phyloP scores from a whole-genome alignment of 2,113 vertebrate genomes.

The Neofelis nebulosa region DNA sequence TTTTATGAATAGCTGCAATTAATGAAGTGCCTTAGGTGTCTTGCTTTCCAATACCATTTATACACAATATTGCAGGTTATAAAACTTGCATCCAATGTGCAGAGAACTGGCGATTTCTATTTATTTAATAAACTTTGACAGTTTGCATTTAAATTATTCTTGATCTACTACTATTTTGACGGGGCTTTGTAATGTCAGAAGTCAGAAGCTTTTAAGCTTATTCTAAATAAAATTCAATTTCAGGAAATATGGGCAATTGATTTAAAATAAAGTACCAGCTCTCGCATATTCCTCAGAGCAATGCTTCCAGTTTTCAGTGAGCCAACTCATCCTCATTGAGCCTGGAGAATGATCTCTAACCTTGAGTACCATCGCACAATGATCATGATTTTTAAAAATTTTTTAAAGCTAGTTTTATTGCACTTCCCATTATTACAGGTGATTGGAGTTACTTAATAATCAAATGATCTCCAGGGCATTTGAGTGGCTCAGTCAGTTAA shows the following conservation, averaged over 20 bases:
- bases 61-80: not conserved
- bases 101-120: not conserved
- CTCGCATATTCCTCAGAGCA: not conserved
- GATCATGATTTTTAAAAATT: not conserved
- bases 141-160: conserved; percentile 17
- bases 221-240: conserved; percentile 37
- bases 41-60: conserved; percentile 38
- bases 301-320: not conserved
- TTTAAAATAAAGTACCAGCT: not conserved
- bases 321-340: not conserved
- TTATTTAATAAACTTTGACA: conserved; percentile 11
- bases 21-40: not conserved
- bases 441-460: not conserved
- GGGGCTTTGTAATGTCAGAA: conserved; percentile 4
- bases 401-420: not conserved
- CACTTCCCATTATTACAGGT: not conserved
- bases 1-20: conserved; percentile 43
- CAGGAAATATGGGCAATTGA: not conserved
- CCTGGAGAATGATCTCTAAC: not conserved
- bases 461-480: not conserved
- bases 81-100: not conserved
- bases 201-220: not conserved
- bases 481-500: too few relatives aligned
- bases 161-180: not conserved
- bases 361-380: not conserved